phyloP scores from a whole-genome alignment of 2,797 vertebrate genomes.

The Danio albolineatus region DNA sequence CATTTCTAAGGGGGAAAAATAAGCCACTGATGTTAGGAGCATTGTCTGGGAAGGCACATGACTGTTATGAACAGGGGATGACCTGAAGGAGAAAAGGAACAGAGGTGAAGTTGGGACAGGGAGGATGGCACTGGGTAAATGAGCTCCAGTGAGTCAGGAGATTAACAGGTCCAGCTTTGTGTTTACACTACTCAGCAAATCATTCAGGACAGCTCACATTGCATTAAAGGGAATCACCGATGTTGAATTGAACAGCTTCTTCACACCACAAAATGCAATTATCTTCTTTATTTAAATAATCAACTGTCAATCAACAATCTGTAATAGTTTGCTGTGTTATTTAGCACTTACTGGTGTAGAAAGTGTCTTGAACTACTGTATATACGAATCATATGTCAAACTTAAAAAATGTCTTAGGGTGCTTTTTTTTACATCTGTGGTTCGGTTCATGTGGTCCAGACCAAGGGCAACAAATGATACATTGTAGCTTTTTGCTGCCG shows the following conservation, averaged over 20 bases:
- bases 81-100: constrained; percentile 2
- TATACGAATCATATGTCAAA: too few relatives aligned
- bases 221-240: neutral
- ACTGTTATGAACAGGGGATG: constrained; percentile 18
- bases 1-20: constrained; percentile 2
- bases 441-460: too few relatives aligned
- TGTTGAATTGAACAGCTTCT: neutral
- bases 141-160: neutral
- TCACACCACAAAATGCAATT: neutral
- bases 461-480: too few relatives aligned
- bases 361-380: neutral
- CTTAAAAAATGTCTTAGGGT: too few relatives aligned
- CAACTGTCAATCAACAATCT: neutral
- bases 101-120: constrained; percentile 24
- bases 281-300: neutral
- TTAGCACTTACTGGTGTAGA: neutral
- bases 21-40: neutral
- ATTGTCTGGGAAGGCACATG: neutral
- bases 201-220: neutral
- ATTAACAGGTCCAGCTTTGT: constrained; percentile 9
- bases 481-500: too few relatives aligned
- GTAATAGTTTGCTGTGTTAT: too few relatives aligned
- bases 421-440: too few relatives aligned
- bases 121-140: neutral
- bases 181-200: neutral